These are phyloP conservation scores for Corythoichthys intestinalis DNA, from an alignment of 2,113 vertebrate species.

Conservation along the genomic window DNA sequence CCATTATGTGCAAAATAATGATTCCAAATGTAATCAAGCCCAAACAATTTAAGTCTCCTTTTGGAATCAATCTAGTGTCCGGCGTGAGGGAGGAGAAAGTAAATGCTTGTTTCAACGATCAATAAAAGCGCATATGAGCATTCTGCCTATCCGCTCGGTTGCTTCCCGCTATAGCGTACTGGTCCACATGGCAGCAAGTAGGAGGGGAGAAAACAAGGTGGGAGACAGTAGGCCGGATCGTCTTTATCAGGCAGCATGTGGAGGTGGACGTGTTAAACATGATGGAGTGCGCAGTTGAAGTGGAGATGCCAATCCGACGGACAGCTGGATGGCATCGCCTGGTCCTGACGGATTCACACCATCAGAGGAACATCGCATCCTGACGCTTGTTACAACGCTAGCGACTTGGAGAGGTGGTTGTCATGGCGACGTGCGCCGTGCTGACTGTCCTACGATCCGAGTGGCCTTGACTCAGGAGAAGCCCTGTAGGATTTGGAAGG, in stretches of 20 bases:
- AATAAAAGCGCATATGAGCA: conserved; percentile 41
- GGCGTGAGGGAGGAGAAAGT: conserved; percentile 40
- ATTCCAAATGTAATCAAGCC: conserved; percentile 60
- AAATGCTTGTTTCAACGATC: conserved; percentile 49
- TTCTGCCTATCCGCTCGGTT: neutral
- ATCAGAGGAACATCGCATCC: conserved; percentile 49
- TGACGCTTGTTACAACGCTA: conserved; percentile 18
- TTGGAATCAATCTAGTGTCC: conserved; percentile 57
- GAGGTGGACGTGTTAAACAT: conserved; percentile 44
- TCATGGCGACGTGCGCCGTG: neutral
- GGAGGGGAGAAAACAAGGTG: conserved; percentile 19
- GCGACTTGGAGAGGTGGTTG: neutral
- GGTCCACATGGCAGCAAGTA: conserved; percentile 18
- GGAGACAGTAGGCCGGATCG: conserved; percentile 19
- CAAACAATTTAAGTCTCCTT: conserved; percentile 51
- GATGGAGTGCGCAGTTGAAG: conserved; percentile 16
- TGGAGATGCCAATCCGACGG: conserved; percentile 26
- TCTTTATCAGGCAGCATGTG: conserved; percentile 5
- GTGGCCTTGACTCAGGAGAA: neutral
- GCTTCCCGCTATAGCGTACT: neutral
- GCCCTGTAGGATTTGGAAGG: neutral
- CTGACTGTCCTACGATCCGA: neutral
- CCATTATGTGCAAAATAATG: conserved; percentile 56
- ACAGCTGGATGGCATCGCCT: conserved; percentile 58
- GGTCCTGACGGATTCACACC: conserved; percentile 53